Percentiles rank a stretch among this genome's conserved stretches.
phyloP scores from a whole-genome alignment of 64 coral and sea anemone genomes.

The Platygyra sinensis region DNA sequence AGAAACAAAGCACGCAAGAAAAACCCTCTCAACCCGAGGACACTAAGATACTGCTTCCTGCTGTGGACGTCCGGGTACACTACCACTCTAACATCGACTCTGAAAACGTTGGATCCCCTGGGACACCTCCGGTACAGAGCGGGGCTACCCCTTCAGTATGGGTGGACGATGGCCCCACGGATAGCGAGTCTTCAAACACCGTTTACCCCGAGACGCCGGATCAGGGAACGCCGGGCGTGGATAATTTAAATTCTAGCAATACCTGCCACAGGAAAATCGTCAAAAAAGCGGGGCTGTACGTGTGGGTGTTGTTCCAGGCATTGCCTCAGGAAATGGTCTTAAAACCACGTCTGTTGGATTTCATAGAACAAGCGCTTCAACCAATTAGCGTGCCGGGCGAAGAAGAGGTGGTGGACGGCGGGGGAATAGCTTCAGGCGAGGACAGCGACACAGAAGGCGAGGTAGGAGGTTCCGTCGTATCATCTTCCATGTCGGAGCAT shows the following conservation, averaged over 20 bases:
- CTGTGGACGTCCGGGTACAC: constrained; percentile 92
- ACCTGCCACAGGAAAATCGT: constrained; percentile 57
- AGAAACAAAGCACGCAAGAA: constrained; percentile 69
- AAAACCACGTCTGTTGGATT: constrained; percentile 85
- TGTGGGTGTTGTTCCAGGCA: constrained; percentile 86
- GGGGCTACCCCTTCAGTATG: background rate
- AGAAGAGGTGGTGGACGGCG: constrained; percentile 72
- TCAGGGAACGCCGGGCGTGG: background rate
- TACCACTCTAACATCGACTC: constrained; percentile 86
- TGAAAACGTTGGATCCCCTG: constrained; percentile 13
- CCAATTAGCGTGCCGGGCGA: constrained; percentile 78
- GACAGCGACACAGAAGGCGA: constrained; percentile 65
- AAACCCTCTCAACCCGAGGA: constrained; percentile 60
- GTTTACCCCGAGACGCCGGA: background rate
- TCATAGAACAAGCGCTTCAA: constrained; percentile 85
- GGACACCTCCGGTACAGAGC: background rate
- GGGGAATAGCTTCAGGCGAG: constrained; percentile 61
- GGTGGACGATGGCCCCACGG: constrained; percentile 9
- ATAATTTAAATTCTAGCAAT: background rate
- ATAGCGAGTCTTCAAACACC: background rate
- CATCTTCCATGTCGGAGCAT: constrained; percentile 94
- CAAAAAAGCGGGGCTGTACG: constrained; percentile 87
- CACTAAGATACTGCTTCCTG: constrained; percentile 82
- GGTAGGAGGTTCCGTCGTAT: constrained; percentile 78
- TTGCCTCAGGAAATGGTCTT: constrained; percentile 96